phyloP scores from a whole-genome alignment of 2,797 vertebrate genomes.

The Pelochelys cantorii region DNA sequence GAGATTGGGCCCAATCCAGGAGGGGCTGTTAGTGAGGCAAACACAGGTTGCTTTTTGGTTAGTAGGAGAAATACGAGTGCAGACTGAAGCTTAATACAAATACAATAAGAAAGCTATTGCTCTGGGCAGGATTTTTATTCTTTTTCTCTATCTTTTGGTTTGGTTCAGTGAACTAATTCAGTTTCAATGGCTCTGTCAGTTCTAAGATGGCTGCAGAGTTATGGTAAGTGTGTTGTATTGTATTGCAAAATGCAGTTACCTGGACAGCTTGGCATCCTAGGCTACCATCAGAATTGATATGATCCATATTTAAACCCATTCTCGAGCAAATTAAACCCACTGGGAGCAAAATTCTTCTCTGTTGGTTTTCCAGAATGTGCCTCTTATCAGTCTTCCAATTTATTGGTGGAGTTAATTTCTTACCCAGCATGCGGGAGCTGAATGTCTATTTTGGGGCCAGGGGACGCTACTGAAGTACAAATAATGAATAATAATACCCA shows the following conservation, averaged over 20 bases:
- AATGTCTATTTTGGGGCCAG: background rate
- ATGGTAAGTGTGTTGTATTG: background rate
- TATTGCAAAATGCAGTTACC: background rate
- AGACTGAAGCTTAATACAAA: background rate
- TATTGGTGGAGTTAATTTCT: background rate
- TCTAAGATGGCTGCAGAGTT: background rate
- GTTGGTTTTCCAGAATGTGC: too few relatives aligned
- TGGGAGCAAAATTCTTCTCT: background rate
- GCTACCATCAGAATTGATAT: background rate
- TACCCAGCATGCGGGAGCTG: background rate
- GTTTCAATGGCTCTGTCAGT: background rate
- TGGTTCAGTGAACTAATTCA: background rate
- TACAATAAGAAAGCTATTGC: background rate
- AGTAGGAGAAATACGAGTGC: background rate
- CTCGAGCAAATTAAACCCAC: background rate
- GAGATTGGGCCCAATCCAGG: background rate
- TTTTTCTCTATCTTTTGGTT: background rate
- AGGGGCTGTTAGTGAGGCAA: background rate
- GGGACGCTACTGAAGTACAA: background rate
- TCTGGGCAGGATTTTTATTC: background rate
- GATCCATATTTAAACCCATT: background rate
- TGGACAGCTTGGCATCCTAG: background rate
- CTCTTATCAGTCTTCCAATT: background rate
- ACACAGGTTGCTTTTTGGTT: background rate
- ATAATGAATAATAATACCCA: background rate